Percentiles rank a stretch among this genome's conserved stretches.
These are phyloP conservation scores for Anticlea derivata DNA, from an alignment of 2,888 invertebrate genomes.

Conservation along the genomic window DNA sequence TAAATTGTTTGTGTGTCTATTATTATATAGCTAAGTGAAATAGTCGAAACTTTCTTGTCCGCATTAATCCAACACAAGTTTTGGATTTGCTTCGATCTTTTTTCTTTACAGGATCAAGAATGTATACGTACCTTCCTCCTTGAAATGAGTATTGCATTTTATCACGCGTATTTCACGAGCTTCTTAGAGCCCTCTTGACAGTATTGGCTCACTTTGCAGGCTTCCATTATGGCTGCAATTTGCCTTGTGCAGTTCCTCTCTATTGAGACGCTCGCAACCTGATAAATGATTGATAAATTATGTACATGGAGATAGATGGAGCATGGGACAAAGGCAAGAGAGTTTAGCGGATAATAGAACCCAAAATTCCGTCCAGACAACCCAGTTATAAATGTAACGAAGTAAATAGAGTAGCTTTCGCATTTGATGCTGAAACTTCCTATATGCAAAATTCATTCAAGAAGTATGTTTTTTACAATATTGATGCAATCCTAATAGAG, in stretches of 20 bases:
- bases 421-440: too few relatives aligned
- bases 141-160: background rate
- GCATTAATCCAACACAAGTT: too few relatives aligned
- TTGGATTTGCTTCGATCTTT: too few relatives aligned
- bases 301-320: slow-evolving; percentile 43
- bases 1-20: too few relatives aligned
- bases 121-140: too few relatives aligned
- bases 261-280: slow-evolving; percentile 21
- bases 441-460: too few relatives aligned
- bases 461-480: too few relatives aligned
- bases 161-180: background rate
- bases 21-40: too few relatives aligned
- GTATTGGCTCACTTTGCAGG: slow-evolving; percentile 6
- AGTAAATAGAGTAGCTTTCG: background rate
- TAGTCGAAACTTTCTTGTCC: too few relatives aligned
- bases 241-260: slow-evolving; percentile 23
- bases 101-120: too few relatives aligned
- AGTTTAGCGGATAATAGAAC: slow-evolving; percentile 2
- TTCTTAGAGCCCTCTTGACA: background rate
- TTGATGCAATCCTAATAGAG: too few relatives aligned
- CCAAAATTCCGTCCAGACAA: too few relatives aligned
- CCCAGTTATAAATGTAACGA: background rate
- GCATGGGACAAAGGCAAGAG: background rate
- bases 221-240: slow-evolving; percentile 26
- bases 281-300: slow-evolving; percentile 67